Evolutionary conservation across 2,113 vertebrate genomes (phyloP).

Genomic region (Pyrgilauda ruficollis): DNA sequence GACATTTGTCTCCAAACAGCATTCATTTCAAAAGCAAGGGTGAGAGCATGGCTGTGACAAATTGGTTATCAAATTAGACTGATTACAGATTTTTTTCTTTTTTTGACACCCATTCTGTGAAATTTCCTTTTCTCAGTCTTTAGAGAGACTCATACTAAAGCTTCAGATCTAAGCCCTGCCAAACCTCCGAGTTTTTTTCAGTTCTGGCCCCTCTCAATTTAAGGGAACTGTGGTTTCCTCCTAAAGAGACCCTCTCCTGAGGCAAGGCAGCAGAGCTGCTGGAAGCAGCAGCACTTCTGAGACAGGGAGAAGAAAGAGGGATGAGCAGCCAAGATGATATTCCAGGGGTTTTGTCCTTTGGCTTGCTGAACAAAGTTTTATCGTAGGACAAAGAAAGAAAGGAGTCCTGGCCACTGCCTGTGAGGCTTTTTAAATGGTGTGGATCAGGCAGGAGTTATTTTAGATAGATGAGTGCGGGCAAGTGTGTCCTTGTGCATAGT

Average conservation of each 20-base stretch:
- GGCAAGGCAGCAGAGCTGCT: background rate
- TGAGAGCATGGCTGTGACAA: conserved; percentile 43
- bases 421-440: background rate
- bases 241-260: background rate
- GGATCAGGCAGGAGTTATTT: background rate
- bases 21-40: conserved; percentile 25
- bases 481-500: background rate
- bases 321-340: background rate
- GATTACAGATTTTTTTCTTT: conserved; percentile 1
- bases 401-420: background rate
- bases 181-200: background rate
- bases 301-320: background rate
- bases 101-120: conserved; percentile 9
- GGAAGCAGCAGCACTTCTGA: background rate
- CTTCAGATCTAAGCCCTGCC: background rate
- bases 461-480: background rate
- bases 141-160: background rate
- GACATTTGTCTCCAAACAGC: conserved; percentile 28
- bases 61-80: conserved; percentile 58
- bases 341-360: background rate
- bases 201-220: background rate
- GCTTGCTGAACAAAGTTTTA: background rate
- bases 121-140: conserved; percentile 32
- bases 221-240: background rate
- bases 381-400: background rate